Conservation (phyloP, 64 coral and sea anemone species). For the Porites australiensis region DNA sequence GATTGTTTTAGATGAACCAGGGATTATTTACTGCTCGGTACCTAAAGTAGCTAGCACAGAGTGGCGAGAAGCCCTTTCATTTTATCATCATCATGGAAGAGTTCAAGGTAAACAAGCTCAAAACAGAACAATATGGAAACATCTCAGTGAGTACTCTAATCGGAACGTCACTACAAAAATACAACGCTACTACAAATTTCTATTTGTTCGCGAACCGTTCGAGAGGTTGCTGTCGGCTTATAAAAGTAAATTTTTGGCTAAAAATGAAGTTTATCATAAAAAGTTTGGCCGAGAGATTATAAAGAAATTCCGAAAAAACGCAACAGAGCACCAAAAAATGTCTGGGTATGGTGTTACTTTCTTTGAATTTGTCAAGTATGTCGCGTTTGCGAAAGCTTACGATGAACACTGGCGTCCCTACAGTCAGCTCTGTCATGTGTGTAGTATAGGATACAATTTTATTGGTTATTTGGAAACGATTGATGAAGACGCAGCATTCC, state of each 20-base stretch:
- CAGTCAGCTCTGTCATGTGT: background rate
- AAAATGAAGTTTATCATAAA: conserved; percentile 2
- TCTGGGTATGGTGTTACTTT: conserved; percentile 14
- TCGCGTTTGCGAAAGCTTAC: background rate
- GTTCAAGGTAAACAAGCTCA: background rate
- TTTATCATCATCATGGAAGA: background rate
- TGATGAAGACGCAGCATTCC: background rate
- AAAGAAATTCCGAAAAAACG: conserved; percentile 5
- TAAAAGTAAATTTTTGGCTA: background rate
- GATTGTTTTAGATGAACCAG: background rate
- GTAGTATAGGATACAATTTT: conserved; percentile 14
- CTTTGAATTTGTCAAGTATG: background rate
- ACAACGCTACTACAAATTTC: background rate
- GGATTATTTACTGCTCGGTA: background rate
- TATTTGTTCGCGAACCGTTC: conserved; percentile 32
- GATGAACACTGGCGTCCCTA: conserved; percentile 29
- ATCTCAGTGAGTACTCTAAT: background rate
- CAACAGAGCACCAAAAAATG: background rate
- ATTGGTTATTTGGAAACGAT: conserved; percentile 23
- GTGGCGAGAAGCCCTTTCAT: background rate
- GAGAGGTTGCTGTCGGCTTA: conserved; percentile 21
- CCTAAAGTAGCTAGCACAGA: conserved; percentile 32
- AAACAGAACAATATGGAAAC: conserved; percentile 8
- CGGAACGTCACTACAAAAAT: background rate
- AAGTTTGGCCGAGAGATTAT: background rate